Base-by-base conservation (phyloP, 2,797 vertebrate genomes). In the Artibeus lituratus region DNA sequence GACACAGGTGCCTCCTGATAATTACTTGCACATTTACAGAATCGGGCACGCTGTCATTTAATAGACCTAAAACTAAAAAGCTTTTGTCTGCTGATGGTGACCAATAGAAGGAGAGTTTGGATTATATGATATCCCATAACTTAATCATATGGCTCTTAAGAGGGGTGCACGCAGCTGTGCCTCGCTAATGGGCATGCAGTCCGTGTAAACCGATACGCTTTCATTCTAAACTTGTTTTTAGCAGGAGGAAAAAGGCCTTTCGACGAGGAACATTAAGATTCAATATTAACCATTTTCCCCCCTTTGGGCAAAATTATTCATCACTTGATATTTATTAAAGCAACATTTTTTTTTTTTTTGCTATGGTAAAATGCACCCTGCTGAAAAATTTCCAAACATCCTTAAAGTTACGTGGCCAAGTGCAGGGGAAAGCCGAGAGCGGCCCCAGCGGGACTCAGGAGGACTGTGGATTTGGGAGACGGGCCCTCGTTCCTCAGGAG, bases 101-200 rank as follows among this genome's bases (percentile, higher is more conserved):
- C 98, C 98, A 98, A 98, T 99, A 98, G 98, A 98, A 98, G 98
- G 98, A 97, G 99, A 98, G 98, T 99, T 98, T 97, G 97, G 99
- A 99, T 99, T 99, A 99, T 99, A 99, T 99, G 99, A 99, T 99
- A 99, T 99, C 99, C 99, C 99, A 99, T 99, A 99, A 99, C 99
- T 99, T 99, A 99, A 99, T 99, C 99, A 99, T 99, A 99, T 99
- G 99, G 99, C 99, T 99, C 99, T 99, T 99, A 99, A 99, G 99
- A 99, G 99, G 99, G 99, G 99, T 98, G 98, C 98, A 99, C 99
- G 99, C 99, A 99, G 99, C 99, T 99, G 99, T 99, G 99, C 98
- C 99, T 99, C 98, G 5, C 99, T 99, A 99, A 99, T 99, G 99
- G 99, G 99, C 99, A 99, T 99, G 99, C 99, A 99, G 99, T 99